A percentile compares a stretch with the other conserved stretches of the same genome.
Evolutionary conservation across 2,113 vertebrate genomes (phyloP).

Genomic region (Ceyx margarethae): DNA sequence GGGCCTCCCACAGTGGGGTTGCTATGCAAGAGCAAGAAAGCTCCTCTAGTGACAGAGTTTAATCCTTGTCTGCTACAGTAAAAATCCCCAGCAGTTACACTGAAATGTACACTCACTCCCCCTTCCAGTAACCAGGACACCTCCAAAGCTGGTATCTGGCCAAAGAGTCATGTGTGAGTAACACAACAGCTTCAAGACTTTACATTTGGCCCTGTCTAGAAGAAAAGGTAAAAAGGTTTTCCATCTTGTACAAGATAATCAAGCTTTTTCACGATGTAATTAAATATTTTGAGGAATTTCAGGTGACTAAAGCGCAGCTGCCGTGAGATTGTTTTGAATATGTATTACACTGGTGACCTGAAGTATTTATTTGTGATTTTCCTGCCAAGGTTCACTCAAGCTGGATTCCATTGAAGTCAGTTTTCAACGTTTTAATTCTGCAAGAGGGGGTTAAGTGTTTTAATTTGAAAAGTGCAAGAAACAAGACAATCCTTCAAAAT

Average conservation of each 20-base stretch:
- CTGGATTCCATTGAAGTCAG: background rate
- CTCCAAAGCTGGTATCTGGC: background rate
- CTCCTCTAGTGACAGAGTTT: background rate
- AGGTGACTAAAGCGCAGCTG: background rate
- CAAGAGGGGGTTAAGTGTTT: background rate
- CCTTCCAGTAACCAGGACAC: background rate
- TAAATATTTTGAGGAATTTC: background rate
- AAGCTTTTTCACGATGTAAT: background rate
- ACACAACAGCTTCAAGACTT: background rate
- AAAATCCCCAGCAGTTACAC: background rate
- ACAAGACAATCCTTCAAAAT: background rate
- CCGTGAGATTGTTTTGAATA: background rate
- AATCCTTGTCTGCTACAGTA: background rate
- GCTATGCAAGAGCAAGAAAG: background rate
- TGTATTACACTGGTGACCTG: background rate
- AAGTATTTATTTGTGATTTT: background rate
- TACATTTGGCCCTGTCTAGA: background rate
- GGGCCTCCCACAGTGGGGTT: background rate
- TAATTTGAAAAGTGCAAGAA: background rate
- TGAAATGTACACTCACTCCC: rapidly evolving
- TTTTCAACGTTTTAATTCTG: background rate
- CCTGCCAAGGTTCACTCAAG: background rate
- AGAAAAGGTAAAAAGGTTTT: background rate
- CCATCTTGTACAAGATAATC: background rate
- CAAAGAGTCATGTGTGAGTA: background rate